These are phyloP conservation scores for Apis florea DNA, from an alignment of 1,140 invertebrate genomes.

Conservation along the genomic window DNA sequence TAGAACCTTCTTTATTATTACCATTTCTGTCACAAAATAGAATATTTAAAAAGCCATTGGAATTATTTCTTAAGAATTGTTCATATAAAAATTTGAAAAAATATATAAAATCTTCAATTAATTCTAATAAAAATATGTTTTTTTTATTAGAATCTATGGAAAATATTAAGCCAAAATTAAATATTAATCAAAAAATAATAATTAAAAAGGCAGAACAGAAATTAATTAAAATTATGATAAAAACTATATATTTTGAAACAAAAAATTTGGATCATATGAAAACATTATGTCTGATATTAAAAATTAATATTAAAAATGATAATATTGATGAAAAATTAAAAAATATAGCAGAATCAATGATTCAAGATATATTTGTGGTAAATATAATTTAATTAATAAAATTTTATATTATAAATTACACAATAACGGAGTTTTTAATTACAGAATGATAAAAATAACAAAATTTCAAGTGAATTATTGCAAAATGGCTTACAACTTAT, in stretches of 20 bases:
- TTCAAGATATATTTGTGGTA: conserved; percentile 61
- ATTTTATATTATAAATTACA: conserved; percentile 8
- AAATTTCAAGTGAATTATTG: conserved; percentile 37
- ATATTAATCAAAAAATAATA: conserved; percentile 53
- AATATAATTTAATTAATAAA: conserved; percentile 33
- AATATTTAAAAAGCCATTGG: conserved; percentile 53
- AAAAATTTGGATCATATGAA: conserved; percentile 48
- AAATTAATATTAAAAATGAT: conserved; percentile 37
- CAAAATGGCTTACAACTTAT: conserved; percentile 60
- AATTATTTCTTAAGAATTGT: conserved; percentile 55
- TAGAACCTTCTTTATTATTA: conserved; percentile 54
- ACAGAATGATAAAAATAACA: conserved; percentile 8
- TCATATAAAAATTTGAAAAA: conserved; percentile 50
- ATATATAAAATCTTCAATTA: conserved; percentile 45
- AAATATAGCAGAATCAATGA: conserved; percentile 38
- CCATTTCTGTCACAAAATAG: conserved; percentile 49
- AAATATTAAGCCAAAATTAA: conserved; percentile 58
- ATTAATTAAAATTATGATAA: conserved; percentile 52
- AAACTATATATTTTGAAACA: conserved; percentile 42
- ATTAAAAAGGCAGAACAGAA: conserved; percentile 60
- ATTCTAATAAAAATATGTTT: conserved; percentile 32
- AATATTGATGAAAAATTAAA: conserved; percentile 56
- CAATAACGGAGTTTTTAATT: conserved; percentile 22
- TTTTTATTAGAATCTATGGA: conserved; percentile 63
- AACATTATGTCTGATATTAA: conserved; percentile 57